Base-by-base conservation (phyloP, 2,113 vertebrate genomes). In the Thymallus thymallus region DNA sequence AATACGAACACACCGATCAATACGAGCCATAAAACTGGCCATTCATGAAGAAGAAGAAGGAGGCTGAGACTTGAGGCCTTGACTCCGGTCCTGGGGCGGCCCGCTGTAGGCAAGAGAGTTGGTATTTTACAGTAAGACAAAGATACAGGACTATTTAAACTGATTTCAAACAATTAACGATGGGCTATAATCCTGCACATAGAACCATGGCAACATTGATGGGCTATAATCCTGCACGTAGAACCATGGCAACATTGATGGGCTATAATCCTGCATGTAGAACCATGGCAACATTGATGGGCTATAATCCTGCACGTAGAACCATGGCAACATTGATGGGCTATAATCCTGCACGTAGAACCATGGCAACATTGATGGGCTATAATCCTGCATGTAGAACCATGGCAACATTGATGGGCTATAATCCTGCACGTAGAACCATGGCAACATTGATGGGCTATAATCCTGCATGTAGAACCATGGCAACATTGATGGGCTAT, bases 11-110 rank as follows among this genome's bases (percentile, higher is more conserved):
- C n/a, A 78, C 62, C 80, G 61, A 61, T 58, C 79, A 35, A 12
- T 68, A 58, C 20, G 29, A 90, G 89, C 89, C 91, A 91, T 88
- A 89, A 89, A 91, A 91, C 82, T 89, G 88, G 87, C 89, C 83
- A 69, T 30, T 84, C 78, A 77, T 81, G 67, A 83, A 77, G 73
- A 80, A 64, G 51, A 76, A 74, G 82, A 82, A 82, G 58, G 60
- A 74, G 32, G 30, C 6, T 41, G 24, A 68, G 72, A 77, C 68
- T 78, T 1, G 64, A 76, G 70, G 80, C 79, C 70, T 64, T 80
- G 75, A 84, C 76, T 85, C 82, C 78, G 81, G 81, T 86, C 77
- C 81, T 81, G 80, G 83, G 79, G 58, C 26, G 79, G 81, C 67
- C 72, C 62, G 69, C 74, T 65, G 24, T 55, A 76, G 69, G 73